phyloP scores from a whole-genome alignment of 2,113 vertebrate species.

The Forbesichthys agassizii region DNA sequence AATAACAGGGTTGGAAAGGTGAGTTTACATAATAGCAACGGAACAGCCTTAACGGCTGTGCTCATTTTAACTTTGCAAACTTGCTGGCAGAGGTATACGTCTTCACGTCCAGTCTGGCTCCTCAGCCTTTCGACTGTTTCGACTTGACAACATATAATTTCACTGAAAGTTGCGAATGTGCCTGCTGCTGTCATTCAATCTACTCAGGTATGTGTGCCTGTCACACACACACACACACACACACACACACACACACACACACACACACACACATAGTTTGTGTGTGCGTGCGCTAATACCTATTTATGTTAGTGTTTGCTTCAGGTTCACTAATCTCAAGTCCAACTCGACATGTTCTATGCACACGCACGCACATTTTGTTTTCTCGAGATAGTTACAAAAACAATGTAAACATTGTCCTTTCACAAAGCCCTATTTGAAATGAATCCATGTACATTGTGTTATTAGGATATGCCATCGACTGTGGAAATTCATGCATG shows the following conservation, averaged over 20 bases:
- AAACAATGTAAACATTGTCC: too few species aligned
- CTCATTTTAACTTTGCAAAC: constrained; percentile 29
- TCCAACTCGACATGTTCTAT: too few species aligned
- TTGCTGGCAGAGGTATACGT: constrained; percentile 40
- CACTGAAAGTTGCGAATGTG: neutral
- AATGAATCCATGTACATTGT: too few species aligned
- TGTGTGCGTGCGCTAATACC: neutral
- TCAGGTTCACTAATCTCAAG: too few species aligned
- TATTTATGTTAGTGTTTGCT: neutral
- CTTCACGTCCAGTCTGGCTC: constrained; percentile 54
- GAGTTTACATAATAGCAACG: constrained; percentile 35
- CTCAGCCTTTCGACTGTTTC: neutral
- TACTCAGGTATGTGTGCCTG: neutral
- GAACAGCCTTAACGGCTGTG: neutral
- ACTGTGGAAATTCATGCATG: too few species aligned
- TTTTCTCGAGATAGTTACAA: too few species aligned
- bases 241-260: neutral
- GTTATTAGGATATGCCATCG: too few species aligned
- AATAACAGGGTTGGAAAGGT: constrained; percentile 44
- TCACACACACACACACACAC: neutral
- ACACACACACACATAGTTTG: neutral
- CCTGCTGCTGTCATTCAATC: neutral
- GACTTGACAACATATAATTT: neutral
- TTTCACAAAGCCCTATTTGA: too few species aligned
- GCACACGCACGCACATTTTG: too few species aligned